Percentiles rank a stretch among this genome's conserved stretches.
Conservation (phyloP, 2,888 invertebrate genomes). For the Baccha elongata region DNA sequence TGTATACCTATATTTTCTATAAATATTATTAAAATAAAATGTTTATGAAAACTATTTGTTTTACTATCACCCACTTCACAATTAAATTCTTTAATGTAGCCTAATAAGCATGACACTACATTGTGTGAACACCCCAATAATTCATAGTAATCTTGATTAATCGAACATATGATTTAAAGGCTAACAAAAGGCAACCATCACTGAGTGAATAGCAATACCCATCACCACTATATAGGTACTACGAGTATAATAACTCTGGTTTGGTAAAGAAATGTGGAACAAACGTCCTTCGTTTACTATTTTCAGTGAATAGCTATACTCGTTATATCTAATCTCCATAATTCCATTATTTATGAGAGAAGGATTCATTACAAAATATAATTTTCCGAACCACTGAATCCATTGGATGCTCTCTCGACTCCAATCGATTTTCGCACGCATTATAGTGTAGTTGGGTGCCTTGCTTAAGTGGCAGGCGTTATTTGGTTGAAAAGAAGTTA, state of each 20-base stretch:
- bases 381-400: constrained; percentile 81
- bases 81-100: constrained; percentile 2
- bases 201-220: constrained; percentile 8
- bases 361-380: constrained; percentile 78
- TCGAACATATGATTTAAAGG: constrained; percentile 24
- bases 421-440: constrained; percentile 71
- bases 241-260: no score
- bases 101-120: background rate
- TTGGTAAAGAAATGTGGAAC: background rate
- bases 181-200: constrained; percentile 9
- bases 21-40: no score
- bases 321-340: constrained; percentile 78
- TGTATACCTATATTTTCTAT: no score
- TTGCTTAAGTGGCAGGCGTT: constrained; percentile 23
- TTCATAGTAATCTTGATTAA: constrained; percentile 29
- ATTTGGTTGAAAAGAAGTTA: constrained; percentile 28
- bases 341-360: constrained; percentile 81
- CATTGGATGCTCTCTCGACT: constrained; percentile 73
- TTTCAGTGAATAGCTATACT: constrained; percentile 42
- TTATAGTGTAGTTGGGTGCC: constrained; percentile 38
- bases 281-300: constrained; percentile 39
- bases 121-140: background rate
- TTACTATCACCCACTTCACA: background rate
- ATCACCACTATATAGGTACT: no score
- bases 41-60: background rate